Conservation (phyloP, 2,888 invertebrate species). For the Nysson spinosus region DNA sequence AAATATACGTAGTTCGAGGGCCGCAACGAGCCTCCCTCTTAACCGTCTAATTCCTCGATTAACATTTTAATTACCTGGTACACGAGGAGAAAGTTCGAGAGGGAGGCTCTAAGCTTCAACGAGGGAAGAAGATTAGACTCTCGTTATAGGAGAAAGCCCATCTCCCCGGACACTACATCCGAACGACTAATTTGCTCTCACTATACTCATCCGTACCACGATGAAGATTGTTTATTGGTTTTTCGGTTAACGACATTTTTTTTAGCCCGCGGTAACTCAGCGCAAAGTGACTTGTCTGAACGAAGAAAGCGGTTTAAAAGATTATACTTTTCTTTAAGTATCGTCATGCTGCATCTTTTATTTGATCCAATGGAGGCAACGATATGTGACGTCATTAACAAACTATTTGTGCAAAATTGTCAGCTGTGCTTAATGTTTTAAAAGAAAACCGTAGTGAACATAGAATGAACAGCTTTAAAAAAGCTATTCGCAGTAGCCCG, state of each 20-base stretch:
- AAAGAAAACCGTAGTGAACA: too few relatives aligned
- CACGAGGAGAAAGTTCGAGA: constrained; percentile 36
- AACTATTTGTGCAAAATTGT: too few relatives aligned
- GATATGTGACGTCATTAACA: too few relatives aligned
- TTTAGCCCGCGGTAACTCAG: not conserved
- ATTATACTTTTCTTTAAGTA: too few relatives aligned
- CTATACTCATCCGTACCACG: constrained; percentile 9
- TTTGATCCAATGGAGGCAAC: too few relatives aligned
- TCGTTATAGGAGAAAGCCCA: constrained; percentile 25
- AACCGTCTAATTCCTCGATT: constrained; percentile 51
- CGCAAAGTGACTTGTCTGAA: too few relatives aligned
- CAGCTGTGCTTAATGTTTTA: too few relatives aligned
- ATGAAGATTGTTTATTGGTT: constrained; percentile 28
- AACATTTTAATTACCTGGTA: constrained; percentile 53
- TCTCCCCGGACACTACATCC: constrained; percentile 23
- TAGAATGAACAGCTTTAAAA: too few relatives aligned
- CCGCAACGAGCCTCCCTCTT: constrained; percentile 17
- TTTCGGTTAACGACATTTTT: not conserved
- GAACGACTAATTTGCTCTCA: constrained; percentile 30
- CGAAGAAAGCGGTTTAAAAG: too few relatives aligned
- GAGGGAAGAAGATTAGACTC: constrained; percentile 41
- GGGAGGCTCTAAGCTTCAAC: constrained; percentile 24
- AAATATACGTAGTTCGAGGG: constrained; percentile 6
- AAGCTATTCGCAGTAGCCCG: too few relatives aligned
- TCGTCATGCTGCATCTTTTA: too few relatives aligned